Evolutionary conservation across 2,888 invertebrate genomes (phyloP), one percentile per base, ranked within the genome.

Genomic region (Calameuta filiformis): DNA sequence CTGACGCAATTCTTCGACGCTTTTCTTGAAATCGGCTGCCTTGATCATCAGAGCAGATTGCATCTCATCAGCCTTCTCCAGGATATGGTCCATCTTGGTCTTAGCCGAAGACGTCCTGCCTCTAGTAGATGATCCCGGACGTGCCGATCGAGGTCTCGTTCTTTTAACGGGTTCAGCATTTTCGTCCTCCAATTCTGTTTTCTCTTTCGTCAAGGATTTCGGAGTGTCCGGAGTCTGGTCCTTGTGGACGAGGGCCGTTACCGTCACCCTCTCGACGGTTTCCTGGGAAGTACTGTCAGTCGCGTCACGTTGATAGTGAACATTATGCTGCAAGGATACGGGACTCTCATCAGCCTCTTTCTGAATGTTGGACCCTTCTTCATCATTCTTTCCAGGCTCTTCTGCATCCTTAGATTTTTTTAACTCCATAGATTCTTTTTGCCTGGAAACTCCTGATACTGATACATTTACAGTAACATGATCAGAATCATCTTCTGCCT

Each of bases 261-360:
- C 87, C 0, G 88, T 86, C 0, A 91, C 89, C 11, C 86, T 86
- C 76, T 91, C 90, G 0, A 90, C 89, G 0, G 88, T 88, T 31
- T 90, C 91, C 40, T 90, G 91, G 77, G 90, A 91, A 0, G 91
- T 90, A 68, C 89, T 90, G 37, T 91, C 91, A 4, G 89, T 89
- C 4, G 82, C 80, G 77, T 89, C 88, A 30, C 80, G 83, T 0
- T 84, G 82, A 75, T 85, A 85, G 35, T 81, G 83, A 75, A 73
- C 40, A 1, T 69, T 81, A n/a, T 81, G 81, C 73, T 81, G 80
- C 23, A 82, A 56, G 15, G 35, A 35, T 30, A 35, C n/a, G 12
- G 37, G 34, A n/a, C 74, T 74, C 37, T 35, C 37, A 4, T n/a
- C 74, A 23, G 35, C 37, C 12, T 33, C 35, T 11, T 74, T 89